Evolutionary conservation across 2,797 vertebrate species (phyloP).

Genomic region (Sarcophilus harrisii): DNA sequence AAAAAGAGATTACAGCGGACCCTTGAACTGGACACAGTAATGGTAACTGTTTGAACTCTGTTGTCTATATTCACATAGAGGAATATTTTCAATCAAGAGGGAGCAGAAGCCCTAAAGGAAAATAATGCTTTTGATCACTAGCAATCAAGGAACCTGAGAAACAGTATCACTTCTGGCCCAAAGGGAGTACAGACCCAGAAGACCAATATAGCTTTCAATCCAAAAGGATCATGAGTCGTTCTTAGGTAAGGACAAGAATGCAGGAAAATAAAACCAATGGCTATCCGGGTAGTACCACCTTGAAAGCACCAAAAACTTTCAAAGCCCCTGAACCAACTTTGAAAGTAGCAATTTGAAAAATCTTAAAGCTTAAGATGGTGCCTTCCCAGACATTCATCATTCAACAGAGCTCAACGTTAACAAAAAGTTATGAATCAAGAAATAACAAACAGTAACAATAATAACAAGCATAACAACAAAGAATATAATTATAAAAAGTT

Average conservation of each 20-base stretch:
- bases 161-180: too few relatives aligned
- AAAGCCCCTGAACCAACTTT: background rate
- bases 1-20: background rate
- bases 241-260: background rate
- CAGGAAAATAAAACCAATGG: background rate
- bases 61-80: background rate
- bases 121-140: background rate
- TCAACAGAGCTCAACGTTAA: background rate
- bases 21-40: background rate
- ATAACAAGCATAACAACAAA: background rate
- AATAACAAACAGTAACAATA: background rate
- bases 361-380: background rate
- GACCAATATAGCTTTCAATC: background rate
- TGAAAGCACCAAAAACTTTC: background rate
- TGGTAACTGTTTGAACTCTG: background rate
- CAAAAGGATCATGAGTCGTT: background rate
- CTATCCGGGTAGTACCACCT: background rate
- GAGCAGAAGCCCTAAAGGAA: background rate
- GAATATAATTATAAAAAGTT: background rate
- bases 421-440: background rate
- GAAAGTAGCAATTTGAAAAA: background rate
- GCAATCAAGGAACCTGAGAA: background rate
- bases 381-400: too few relatives aligned
- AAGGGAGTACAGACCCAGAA: background rate
- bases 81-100: background rate